Base-by-base conservation (phyloP, 2,113 vertebrate species). In the Phyllopteryx taeniolatus region DNA sequence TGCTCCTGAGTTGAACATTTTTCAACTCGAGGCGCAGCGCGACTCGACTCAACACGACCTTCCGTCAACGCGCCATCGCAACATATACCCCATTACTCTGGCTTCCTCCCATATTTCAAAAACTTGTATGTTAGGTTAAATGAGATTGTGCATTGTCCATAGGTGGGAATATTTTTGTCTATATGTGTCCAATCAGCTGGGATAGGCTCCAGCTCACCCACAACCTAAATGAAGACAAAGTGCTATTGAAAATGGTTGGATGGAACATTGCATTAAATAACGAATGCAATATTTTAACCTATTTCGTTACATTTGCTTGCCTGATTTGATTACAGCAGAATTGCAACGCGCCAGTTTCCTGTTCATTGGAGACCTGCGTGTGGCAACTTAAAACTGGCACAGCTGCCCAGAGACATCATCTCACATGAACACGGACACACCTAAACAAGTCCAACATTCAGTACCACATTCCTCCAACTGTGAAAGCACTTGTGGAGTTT, bases 401-500 rank as follows among this genome's bases (percentile, higher is more conserved):
- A 14, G 46, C 12, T 19, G n/a, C 67, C 67, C 67, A 73, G 61
- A 72, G 39, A 64, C 71, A n/a, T 72, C 70, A 69, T 64, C 70
- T 72, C 77, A 80, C 76, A 46, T 76, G 44, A 82, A 75, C 62
- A 63, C 10, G 63, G 74, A 76, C 86, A 69, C 79, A 86, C 65
- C 71, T 66, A 31, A 35, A 61, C 76, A 2, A 12, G 43, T 72
- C 61, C 77, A 73, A 83, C 74, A 85, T 84, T 86, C 82, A 86
- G 61, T 44, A 71, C 64, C 71, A 70, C 78, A 88, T 88, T 90
- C 86, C 82, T 83, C n/a, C 83, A 67, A 83, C 69, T 27, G 49
- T 67, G 69, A 11, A n/a, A 61, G 42, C 76, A 78, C 71, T 75
- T 56, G 64, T 75, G 74, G 73, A 59, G 68, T 79, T 70, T 68